Evolutionary conservation across 2,113 vertebrate genomes (phyloP).

Genomic region (Synodontis membranacea): DNA sequence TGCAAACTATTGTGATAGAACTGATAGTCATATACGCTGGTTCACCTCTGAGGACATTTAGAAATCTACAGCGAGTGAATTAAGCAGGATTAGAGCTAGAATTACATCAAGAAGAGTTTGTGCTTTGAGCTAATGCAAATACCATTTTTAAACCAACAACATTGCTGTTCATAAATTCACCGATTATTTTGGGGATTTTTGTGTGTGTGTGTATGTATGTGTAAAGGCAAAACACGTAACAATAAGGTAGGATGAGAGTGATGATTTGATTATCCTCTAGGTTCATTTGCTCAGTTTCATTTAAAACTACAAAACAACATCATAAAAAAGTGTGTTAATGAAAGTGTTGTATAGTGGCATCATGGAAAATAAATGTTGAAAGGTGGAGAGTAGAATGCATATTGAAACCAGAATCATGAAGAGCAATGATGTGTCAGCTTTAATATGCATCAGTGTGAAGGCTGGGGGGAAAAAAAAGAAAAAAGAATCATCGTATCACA

Average conservation of each 20-base stretch:
- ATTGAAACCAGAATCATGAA: slow-evolving; percentile 31
- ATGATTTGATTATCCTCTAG: slow-evolving; percentile 10
- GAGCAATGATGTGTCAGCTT: slow-evolving; percentile 55
- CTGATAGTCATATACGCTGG: slow-evolving; percentile 8
- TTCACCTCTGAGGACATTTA: slow-evolving; percentile 23
- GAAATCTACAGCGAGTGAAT: not conserved
- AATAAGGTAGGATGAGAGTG: not conserved
- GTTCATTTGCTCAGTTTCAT: not conserved
- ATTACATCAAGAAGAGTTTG: slow-evolving; percentile 15
- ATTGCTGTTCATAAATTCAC: not conserved
- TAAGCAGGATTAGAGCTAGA: slow-evolving; percentile 17
- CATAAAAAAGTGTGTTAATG: not conserved
- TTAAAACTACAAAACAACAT: not conserved
- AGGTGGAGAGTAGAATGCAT: slow-evolving; percentile 35
- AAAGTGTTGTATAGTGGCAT: not conserved
- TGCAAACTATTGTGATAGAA: slow-evolving; percentile 31
- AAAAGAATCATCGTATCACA: slow-evolving; percentile 37
- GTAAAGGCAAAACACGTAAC: not conserved
- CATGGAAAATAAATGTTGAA: slow-evolving; percentile 41
- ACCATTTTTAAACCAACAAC: not conserved
- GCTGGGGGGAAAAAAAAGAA: slow-evolving; percentile 16
- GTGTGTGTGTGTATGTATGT: no score
- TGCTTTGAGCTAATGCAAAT: slow-evolving; percentile 9
- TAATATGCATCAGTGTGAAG: slow-evolving; percentile 52
- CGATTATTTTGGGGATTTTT: not conserved